phyloP scores from a whole-genome alignment of 2,888 invertebrate genomes.

The Drosophila rubida region DNA sequence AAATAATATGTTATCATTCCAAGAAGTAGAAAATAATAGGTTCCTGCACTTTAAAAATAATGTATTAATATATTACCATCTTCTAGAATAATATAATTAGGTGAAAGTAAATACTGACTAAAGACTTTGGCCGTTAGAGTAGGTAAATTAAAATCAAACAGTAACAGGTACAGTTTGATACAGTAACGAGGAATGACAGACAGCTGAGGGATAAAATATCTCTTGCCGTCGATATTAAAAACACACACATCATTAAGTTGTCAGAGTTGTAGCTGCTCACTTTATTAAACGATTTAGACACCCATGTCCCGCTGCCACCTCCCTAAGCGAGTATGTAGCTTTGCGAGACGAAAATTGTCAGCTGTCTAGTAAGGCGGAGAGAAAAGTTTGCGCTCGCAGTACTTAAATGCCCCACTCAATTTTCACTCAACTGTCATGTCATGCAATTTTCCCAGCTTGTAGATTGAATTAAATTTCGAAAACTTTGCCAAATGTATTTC shows the following conservation, averaged over 20 bases:
- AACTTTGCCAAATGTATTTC: constrained; percentile 56
- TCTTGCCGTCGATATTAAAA: constrained; percentile 9
- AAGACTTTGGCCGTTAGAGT: background rate
- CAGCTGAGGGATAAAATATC: background rate
- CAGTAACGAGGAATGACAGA: background rate
- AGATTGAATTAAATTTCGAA: constrained; percentile 73
- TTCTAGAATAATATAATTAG: too few relatives aligned
- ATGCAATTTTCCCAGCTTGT: constrained; percentile 41
- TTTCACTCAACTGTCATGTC: constrained; percentile 52
- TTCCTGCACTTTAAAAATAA: too few relatives aligned
- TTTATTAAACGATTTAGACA: constrained; percentile 42
- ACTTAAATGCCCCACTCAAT: constrained; percentile 44
- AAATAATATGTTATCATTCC: too few relatives aligned
- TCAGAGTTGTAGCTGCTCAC: constrained; percentile 26
- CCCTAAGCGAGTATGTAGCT: background rate
- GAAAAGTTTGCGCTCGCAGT: constrained; percentile 24
- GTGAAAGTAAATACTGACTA: too few relatives aligned
- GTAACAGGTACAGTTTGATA: background rate
- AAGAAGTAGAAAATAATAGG: too few relatives aligned
- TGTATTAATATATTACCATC: too few relatives aligned
- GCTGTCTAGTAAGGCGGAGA: constrained; percentile 18
- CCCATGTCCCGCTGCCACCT: background rate
- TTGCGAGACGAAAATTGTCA: constrained; percentile 14
- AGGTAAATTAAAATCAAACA: background rate
- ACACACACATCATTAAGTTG: constrained; percentile 39